Evolutionary conservation across 2,888 invertebrate genomes (phyloP).

Genomic region (Buathra laborator): DNA sequence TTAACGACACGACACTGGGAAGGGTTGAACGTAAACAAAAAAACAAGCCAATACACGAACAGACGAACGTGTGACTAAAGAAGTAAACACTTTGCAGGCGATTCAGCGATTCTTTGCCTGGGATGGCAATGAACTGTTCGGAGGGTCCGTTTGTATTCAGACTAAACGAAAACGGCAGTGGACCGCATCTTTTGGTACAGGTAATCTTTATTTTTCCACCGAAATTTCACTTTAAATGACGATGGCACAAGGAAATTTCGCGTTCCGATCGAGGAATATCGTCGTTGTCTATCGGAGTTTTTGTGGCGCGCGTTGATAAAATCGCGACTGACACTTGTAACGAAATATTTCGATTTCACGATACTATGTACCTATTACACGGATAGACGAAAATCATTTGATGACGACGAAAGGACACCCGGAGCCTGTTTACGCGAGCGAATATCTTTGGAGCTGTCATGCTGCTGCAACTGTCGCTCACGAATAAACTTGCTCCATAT

Average conservation of each 20-base stretch:
- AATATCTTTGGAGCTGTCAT: neutral
- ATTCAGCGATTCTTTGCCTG: conserved; percentile 10
- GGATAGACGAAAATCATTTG: neutral
- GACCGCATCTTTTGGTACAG: conserved; percentile 91
- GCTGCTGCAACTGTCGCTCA: neutral
- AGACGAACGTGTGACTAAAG: neutral
- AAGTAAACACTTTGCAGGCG: conserved; percentile 7
- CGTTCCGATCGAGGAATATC: too few relatives aligned
- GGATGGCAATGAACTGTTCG: conserved; percentile 76
- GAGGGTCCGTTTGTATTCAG: conserved; percentile 92
- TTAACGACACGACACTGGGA: too few relatives aligned
- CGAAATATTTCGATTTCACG: neutral
- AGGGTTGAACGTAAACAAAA: neutral
- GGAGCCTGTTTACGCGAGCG: neutral
- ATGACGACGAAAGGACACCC: neutral
- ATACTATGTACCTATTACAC: neutral
- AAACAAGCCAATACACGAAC: neutral
- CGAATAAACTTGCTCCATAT: neutral
- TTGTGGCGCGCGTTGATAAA: too few relatives aligned
- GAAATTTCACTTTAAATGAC: too few relatives aligned
- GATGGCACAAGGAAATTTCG: too few relatives aligned
- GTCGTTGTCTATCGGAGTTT: too few relatives aligned
- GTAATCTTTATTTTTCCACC: conserved; percentile 83
- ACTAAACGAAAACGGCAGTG: conserved; percentile 91
- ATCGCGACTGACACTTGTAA: too few relatives aligned